Evolutionary conservation across 2,888 invertebrate species (phyloP).

Genomic region (Athalia circularis): DNA sequence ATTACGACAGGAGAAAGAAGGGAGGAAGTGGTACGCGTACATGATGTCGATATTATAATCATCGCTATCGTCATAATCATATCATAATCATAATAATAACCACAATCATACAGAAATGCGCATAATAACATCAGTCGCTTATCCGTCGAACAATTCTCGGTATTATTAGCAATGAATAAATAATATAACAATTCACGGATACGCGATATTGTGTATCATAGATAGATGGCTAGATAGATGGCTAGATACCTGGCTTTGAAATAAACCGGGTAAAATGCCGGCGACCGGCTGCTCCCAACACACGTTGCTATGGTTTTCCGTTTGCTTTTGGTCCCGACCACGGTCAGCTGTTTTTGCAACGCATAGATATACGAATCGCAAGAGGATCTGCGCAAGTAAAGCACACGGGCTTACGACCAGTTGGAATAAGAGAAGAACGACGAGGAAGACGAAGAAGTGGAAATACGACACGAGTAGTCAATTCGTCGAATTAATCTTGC

Average conservation of each 20-base stretch:
- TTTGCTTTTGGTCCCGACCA: background rate
- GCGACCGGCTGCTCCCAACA: slow-evolving; percentile 32
- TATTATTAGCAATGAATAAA: too few relatives aligned
- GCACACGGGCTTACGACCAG: background rate
- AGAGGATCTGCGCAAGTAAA: background rate
- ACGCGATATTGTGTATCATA: background rate
- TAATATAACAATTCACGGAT: too few relatives aligned
- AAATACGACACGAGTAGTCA: background rate
- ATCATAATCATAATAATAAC: too few relatives aligned
- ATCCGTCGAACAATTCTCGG: too few relatives aligned
- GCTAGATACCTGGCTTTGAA: background rate
- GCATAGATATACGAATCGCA: background rate
- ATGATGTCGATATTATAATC: too few relatives aligned
- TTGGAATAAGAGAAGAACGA: background rate
- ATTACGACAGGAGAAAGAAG: too few relatives aligned
- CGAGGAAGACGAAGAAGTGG: background rate
- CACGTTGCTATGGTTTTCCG: background rate
- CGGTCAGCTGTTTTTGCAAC: slow-evolving; percentile 36
- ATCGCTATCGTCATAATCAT: too few relatives aligned
- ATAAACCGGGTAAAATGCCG: background rate
- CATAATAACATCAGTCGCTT: too few relatives aligned
- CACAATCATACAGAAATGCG: too few relatives aligned
- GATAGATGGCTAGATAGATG: background rate
- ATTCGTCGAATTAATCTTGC: slow-evolving; percentile 9
- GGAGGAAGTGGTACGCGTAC: too few relatives aligned